Conservation (phyloP, 30 jellyfish, hydroid and myxozoan species). For the Clytia hemisphaerica region DNA sequence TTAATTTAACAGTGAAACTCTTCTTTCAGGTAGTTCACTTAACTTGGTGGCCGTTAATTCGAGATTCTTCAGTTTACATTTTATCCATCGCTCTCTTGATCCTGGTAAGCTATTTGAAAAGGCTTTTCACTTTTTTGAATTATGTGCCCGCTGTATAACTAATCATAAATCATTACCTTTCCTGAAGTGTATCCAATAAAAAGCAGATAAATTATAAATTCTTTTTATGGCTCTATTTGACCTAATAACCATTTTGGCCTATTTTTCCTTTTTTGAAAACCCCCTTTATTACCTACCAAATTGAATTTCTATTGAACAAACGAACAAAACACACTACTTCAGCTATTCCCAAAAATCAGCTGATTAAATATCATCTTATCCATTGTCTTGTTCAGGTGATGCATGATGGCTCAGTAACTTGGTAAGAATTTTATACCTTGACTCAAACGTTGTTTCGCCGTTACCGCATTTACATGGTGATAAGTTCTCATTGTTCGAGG, state of each 20-base stretch:
- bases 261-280: too few species aligned
- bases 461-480: too few species aligned
- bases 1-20: not conserved
- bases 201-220: too few species aligned
- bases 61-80: constrained; percentile 54
- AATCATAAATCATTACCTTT: not conserved
- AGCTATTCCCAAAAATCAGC: too few species aligned
- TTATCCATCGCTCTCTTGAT: constrained; percentile 55
- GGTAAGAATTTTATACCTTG: constrained; percentile 23
- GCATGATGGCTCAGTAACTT: constrained; percentile 59
- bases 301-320: too few species aligned
- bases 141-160: not conserved
- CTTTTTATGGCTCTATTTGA: not conserved
- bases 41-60: constrained; percentile 81
- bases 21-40: constrained; percentile 36
- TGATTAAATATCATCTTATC: not conserved
- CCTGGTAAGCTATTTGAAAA: constrained; percentile 35
- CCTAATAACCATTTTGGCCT: not conserved
- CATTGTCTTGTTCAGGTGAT: constrained; percentile 33
- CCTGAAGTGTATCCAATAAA: too few species aligned
- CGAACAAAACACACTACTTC: too few species aligned
- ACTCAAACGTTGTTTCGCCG: too few species aligned
- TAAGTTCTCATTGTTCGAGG: too few species aligned
- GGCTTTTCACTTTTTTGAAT: not conserved
- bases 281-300: too few species aligned